Conservation (phyloP, 2,113 vertebrate genomes). For the Pluvianellus socialis region DNA sequence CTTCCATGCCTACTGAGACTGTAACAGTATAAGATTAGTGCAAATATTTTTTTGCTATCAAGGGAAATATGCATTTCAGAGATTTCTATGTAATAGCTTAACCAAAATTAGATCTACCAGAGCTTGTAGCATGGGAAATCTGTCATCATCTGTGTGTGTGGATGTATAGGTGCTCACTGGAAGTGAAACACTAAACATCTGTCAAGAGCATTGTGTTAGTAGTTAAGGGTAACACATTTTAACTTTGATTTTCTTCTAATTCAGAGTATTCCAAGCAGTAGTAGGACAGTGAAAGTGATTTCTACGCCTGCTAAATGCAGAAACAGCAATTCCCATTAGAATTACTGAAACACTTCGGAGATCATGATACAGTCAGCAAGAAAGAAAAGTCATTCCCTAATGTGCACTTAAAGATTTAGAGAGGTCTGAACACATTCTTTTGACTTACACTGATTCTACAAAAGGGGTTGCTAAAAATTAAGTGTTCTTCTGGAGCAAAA, state of each 20-base stretch:
- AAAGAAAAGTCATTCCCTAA: neutral
- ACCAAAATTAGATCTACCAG: neutral
- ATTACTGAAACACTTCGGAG: neutral
- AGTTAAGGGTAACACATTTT: neutral
- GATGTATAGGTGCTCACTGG: neutral
- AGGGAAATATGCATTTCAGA: neutral
- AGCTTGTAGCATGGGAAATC: neutral
- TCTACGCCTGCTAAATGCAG: neutral
- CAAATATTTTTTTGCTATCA: neutral
- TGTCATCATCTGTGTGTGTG: neutral
- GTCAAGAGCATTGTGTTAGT: neutral
- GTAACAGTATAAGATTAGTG: neutral
- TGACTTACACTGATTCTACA: neutral
- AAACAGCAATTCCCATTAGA: neutral
- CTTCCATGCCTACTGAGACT: neutral
- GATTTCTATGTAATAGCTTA: neutral
- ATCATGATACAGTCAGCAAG: neutral
- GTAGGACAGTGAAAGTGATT: neutral
- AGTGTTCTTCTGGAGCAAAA: neutral
- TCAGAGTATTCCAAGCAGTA: neutral
- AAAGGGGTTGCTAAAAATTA: neutral
- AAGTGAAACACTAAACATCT: neutral
- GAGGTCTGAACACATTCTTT: neutral
- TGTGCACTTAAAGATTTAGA: neutral
- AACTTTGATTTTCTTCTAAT: neutral